phyloP scores from a whole-genome alignment of 2,888 invertebrate species.

The Stenotaenia linearis region DNA sequence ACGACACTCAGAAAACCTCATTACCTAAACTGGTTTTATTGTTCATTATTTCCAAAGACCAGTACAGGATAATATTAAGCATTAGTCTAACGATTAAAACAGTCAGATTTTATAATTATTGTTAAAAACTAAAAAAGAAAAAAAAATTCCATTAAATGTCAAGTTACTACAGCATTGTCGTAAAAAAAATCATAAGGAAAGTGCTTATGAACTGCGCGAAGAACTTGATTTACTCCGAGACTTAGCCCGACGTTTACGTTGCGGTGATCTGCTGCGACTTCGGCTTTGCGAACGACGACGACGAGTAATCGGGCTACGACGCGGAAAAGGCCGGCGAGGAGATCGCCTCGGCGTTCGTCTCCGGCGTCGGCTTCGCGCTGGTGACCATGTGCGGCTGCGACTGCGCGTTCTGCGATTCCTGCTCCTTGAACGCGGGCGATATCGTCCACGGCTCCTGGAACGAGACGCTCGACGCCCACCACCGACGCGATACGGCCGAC shows the following conservation, averaged over 20 bases:
- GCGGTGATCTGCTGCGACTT: slow-evolving; percentile 21
- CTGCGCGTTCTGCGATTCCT: slow-evolving; percentile 15
- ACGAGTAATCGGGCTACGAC: slow-evolving; percentile 1
- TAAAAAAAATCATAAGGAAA: background rate
- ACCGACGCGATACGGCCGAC: slow-evolving; percentile 30
- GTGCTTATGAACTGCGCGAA: background rate
- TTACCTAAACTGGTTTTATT: background rate
- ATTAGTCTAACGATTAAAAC: background rate
- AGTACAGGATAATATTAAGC: background rate
- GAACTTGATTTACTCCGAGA: slow-evolving; percentile 35
- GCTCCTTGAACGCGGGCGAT: slow-evolving; percentile 29
- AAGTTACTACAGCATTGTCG: background rate
- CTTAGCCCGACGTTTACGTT: slow-evolving; percentile 27
- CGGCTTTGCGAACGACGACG: slow-evolving; percentile 29
- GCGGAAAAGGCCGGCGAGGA: slow-evolving; percentile 5
- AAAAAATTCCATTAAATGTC: background rate
- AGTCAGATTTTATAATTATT: background rate
- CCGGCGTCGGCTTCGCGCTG: background rate
- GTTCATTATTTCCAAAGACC: slow-evolving; percentile 6
- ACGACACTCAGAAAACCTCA: background rate
- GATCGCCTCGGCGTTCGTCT: background rate
- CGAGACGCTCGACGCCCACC: slow-evolving; percentile 31
- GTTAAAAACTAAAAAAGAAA: background rate
- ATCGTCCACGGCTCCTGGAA: slow-evolving; percentile 29
- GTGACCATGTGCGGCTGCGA: slow-evolving; percentile 29